Base-by-base conservation (phyloP, 1,140 invertebrate genomes). In the Lepidurus apus region DNA sequence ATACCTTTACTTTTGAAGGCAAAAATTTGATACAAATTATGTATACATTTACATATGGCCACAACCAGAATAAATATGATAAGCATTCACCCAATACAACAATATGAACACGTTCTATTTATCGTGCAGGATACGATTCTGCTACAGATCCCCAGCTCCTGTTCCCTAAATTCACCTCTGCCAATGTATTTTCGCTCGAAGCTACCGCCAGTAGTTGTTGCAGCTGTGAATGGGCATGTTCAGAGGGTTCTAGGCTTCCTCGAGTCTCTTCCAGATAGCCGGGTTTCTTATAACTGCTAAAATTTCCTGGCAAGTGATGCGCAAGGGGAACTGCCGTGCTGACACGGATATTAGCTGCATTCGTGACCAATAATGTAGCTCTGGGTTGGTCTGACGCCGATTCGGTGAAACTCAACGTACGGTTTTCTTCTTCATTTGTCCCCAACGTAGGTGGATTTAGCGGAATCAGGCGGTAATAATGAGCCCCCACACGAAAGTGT, bases 31-130 rank as follows among this genome's bases (percentile, higher is more conserved):
- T n/a, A n/a, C 5, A 65, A 65, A 65, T 65, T 65, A 7, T 65
- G 17, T 65, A 65, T 65, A 65, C 53, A 65, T 65, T 65, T 65
- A 65, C 53, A 65, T n/a, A n/a, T 7, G 21, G 21, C 53, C 53
- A 65, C 21, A 65, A 65, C 53, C 53, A 65, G 53, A 65, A 21
- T n/a, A 65, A 65, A 65, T 17, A n/a, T 7, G 17, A 65, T n/a
- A 47, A 65, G 53, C 53, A 65, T 65, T n/a, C 53, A 65, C 53
- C 53, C 53, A n/a, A 65, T 65, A 65, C 53, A 65, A 65, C 53
- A n/a, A 65, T 65, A 65, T 65, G 21, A 21, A 65, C 53, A 47
- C 53, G 3, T 65, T 65, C 13, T 65, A 65, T 65, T 21, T 65
- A 65, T 21, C 53, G 53, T 65, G 53, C 53, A 21, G 53, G 53